Conservation (phyloP, 2,888 invertebrate species). For the Teleiodes luculella region DNA sequence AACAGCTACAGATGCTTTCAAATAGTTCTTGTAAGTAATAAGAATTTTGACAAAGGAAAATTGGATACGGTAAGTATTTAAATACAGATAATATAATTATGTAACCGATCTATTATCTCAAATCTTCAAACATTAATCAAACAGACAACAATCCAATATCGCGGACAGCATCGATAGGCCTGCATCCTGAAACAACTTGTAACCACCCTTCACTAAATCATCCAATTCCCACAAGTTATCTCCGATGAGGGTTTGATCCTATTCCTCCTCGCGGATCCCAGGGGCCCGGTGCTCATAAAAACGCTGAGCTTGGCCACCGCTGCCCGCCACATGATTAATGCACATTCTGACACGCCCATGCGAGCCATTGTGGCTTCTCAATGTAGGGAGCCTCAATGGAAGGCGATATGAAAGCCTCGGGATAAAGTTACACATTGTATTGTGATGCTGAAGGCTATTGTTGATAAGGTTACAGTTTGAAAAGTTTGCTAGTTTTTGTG, state of each 20-base stretch:
- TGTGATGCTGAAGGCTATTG: constrained; percentile 8
- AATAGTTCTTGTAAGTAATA: too few species aligned
- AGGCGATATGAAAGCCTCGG: constrained; percentile 5
- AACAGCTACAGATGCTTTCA: too few species aligned
- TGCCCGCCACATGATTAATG: constrained; percentile 32
- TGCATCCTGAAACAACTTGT: constrained; percentile 10
- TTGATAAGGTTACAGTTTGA: constrained; percentile 1
- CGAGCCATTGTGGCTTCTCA: constrained; percentile 14
- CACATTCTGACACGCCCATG: constrained; percentile 23
- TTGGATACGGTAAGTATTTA: too few species aligned
- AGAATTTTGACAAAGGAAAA: too few species aligned
- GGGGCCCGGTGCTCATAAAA: constrained; percentile 32
- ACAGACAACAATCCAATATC: not conserved
- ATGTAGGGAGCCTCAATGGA: constrained; percentile 7
- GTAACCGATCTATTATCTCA: not conserved
- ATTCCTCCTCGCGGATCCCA: constrained; percentile 4
- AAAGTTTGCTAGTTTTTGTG: not conserved
- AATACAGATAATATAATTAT: too few species aligned
- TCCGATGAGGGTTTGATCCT: constrained; percentile 12
- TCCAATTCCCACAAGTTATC: constrained; percentile 33
- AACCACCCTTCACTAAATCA: constrained; percentile 31
- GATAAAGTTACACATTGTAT: constrained; percentile 13
- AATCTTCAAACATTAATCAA: constrained; percentile 1
- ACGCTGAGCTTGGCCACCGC: constrained; percentile 23
- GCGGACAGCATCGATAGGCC: constrained; percentile 18